Evolutionary conservation across 2,113 vertebrate genomes (phyloP).

Genomic region (Gymnobelideus leadbeateri): DNA sequence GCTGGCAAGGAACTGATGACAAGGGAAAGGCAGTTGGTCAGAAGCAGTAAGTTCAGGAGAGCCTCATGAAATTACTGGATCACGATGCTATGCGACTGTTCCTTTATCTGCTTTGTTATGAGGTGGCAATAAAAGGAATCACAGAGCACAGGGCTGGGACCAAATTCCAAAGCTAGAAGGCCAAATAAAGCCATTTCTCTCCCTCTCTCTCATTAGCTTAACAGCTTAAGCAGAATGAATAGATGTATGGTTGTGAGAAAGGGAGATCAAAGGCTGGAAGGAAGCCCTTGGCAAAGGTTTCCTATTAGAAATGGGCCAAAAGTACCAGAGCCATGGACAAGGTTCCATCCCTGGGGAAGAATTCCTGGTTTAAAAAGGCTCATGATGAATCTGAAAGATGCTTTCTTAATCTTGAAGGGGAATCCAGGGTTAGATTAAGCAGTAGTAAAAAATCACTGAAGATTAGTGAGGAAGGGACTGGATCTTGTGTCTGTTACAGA

Average conservation of each 20-base stretch:
- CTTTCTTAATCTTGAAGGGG: background rate
- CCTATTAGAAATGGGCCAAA: background rate
- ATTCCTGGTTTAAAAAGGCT: background rate
- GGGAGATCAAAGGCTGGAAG: background rate
- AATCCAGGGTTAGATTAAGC: background rate
- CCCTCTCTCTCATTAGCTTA: background rate
- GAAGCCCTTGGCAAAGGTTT: background rate
- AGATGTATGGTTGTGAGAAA: background rate
- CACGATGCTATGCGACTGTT: background rate
- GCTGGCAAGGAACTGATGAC: background rate
- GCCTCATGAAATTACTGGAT: background rate
- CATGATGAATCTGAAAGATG: background rate
- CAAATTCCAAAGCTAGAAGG: background rate
- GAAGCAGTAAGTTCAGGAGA: background rate
- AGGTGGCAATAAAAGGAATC: background rate
- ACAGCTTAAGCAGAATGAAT: slow-evolving; percentile 2
- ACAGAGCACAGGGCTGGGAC: background rate
- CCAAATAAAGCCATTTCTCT: background rate
- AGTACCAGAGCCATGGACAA: background rate
- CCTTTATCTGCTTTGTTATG: background rate
- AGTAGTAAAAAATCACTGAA: background rate
- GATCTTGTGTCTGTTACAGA: background rate
- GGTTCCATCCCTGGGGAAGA: background rate
- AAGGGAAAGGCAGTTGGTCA: background rate
- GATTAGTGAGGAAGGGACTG: background rate